These are phyloP conservation scores for Emydura subglobosa DNA, from an alignment of 2,113 vertebrate species.

Conservation along the genomic window DNA sequence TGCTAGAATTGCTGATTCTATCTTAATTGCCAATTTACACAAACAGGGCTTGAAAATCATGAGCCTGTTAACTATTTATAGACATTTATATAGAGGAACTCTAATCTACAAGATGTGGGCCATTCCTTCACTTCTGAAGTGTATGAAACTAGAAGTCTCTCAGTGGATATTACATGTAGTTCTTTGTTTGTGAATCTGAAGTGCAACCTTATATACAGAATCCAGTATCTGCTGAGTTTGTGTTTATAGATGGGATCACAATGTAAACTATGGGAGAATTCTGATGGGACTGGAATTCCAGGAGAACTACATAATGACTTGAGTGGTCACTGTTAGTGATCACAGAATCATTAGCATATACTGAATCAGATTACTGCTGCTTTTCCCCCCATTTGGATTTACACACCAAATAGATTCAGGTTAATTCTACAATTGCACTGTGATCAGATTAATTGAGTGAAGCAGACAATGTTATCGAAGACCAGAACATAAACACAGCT, in stretches of 20 bases:
- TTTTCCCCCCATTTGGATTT: neutral
- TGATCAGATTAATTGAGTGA: neutral
- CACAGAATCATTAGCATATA: neutral
- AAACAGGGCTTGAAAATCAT: neutral
- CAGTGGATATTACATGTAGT: neutral
- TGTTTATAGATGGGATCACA: neutral
- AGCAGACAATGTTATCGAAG: neutral
- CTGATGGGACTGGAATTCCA: neutral
- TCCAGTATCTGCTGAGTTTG: neutral
- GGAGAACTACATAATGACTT: neutral
- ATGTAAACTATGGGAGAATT: neutral
- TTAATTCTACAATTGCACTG: neutral
- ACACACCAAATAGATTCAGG: neutral
- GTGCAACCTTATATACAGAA: neutral
- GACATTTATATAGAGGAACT: neutral
- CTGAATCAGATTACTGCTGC: neutral
- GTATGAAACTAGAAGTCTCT: neutral
- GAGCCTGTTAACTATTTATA: neutral
- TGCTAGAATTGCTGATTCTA: neutral
- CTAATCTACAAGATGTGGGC: neutral
- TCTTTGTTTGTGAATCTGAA: neutral
- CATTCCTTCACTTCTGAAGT: neutral
- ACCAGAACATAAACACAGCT: neutral
- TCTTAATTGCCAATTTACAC: neutral
- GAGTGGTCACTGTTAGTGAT: neutral